These are phyloP conservation scores for Intellagama lesueurii DNA, from an alignment of 2,797 vertebrate species.

Conservation along the genomic window DNA sequence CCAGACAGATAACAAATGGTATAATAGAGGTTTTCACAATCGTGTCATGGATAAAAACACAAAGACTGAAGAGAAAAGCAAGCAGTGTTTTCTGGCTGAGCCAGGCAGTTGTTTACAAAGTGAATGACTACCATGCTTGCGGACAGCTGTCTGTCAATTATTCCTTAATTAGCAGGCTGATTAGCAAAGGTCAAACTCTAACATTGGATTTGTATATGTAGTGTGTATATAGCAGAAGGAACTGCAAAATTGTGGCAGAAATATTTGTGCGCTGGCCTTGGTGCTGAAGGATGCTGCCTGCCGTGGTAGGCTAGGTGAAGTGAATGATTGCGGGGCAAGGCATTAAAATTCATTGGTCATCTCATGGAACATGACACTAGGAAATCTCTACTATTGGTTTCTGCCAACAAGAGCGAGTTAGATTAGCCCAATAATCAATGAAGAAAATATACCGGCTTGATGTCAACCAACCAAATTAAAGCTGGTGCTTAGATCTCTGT, in stretches of 20 bases:
- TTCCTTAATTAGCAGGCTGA: constrained; percentile 40
- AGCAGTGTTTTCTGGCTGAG: constrained; percentile 27
- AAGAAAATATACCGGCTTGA: neutral
- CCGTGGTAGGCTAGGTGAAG: neutral
- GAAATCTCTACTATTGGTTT: neutral
- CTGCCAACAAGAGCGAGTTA: neutral
- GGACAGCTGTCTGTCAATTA: constrained; percentile 28
- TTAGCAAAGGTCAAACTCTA: constrained; percentile 24
- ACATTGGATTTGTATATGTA: neutral
- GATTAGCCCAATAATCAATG: neutral
- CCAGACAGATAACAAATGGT: neutral
- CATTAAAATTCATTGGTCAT: neutral
- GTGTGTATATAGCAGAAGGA: neutral
- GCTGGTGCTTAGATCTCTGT: neutral
- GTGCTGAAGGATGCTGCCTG: neutral
- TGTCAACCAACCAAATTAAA: neutral
- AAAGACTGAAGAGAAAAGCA: neutral
- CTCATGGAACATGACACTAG: neutral
- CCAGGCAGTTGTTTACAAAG: constrained; percentile 27
- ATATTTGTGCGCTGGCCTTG: neutral
- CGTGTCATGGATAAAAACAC: neutral
- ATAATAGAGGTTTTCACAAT: neutral
- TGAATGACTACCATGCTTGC: neutral
- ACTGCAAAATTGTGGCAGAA: constrained; percentile 25
- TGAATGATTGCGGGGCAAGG: neutral